Percentiles rank a stretch among this genome's conserved stretches.
phyloP scores from a whole-genome alignment of 2,113 vertebrate species.

The Laticauda laticaudata region DNA sequence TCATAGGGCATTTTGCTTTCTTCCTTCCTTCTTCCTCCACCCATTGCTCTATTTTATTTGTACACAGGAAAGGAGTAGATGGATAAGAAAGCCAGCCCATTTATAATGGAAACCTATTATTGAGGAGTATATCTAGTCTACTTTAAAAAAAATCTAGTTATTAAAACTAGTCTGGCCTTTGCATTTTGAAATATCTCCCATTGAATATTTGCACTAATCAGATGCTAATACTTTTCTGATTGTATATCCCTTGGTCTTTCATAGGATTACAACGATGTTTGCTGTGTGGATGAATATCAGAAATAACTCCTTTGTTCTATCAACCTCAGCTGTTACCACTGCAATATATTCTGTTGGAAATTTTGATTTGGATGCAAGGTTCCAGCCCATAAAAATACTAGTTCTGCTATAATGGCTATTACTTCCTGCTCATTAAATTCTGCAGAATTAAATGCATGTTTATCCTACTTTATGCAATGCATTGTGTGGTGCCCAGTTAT shows the following conservation, averaged over 20 bases:
- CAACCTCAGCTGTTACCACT: not conserved
- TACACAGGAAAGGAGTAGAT: not conserved
- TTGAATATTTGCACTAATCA: not conserved
- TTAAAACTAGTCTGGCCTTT: not conserved
- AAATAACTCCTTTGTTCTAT: not conserved
- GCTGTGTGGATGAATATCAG: not conserved
- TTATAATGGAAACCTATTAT: not conserved
- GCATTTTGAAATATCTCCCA: not conserved
- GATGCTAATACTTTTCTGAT: not conserved
- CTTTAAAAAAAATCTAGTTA: not conserved
- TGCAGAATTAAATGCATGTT: not conserved
- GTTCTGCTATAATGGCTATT: not conserved
- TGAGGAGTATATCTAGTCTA: not conserved
- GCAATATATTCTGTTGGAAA: not conserved
- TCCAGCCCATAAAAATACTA: not conserved
- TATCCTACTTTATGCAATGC: constrained; percentile 13
- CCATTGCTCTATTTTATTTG: not conserved
- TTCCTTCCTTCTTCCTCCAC: not conserved
- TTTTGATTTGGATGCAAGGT: not conserved
- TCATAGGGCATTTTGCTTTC: not conserved
- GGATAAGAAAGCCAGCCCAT: not conserved
- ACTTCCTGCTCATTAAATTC: not conserved
- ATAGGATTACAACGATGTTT: not conserved
- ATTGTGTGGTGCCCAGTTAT: not conserved
- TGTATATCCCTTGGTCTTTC: not conserved